Percentiles rank a stretch among this genome's conserved stretches.
Evolutionary conservation across 2,113 vertebrate genomes (phyloP).

Genomic region (Leptobrachium ailaonicum): DNA sequence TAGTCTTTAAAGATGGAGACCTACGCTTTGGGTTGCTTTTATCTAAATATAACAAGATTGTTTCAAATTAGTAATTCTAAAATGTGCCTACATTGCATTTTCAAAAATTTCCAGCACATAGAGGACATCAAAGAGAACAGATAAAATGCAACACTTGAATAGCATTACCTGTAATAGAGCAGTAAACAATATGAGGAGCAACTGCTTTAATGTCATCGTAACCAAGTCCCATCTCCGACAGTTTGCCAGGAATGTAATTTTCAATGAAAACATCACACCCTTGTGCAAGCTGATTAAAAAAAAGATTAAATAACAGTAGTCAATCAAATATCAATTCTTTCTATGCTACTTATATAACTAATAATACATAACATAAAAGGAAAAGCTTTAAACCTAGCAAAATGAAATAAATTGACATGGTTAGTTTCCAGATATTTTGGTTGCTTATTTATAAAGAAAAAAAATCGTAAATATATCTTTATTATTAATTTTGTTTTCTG

Average conservation of each 20-base stretch:
- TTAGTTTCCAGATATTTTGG: no score
- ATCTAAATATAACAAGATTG: no score
- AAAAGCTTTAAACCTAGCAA: neutral
- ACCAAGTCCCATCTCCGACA: constrained; percentile 80
- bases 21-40: no score
- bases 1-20: no score
- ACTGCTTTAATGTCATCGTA: constrained; percentile 75
- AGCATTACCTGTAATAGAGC: constrained; percentile 88
- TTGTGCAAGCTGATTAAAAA: constrained; percentile 77
- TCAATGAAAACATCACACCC: constrained; percentile 88
- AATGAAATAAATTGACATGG: no score
- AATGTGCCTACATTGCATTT: no score
- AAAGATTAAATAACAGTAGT: neutral
- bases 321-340: neutral
- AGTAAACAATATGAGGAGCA: constrained; percentile 84
- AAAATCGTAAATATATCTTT: no score
- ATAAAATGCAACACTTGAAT: constrained; percentile 1
- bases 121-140: neutral
- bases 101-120: no score
- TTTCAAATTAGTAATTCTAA: no score
- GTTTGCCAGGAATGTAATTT: constrained; percentile 90
- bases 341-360: neutral
- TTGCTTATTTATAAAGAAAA: no score
- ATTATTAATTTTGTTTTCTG: no score
- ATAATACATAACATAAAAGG: neutral